These are phyloP conservation scores for Rhogogaster chlorosoma DNA, from an alignment of 2,888 invertebrate species.

Conservation along the genomic window DNA sequence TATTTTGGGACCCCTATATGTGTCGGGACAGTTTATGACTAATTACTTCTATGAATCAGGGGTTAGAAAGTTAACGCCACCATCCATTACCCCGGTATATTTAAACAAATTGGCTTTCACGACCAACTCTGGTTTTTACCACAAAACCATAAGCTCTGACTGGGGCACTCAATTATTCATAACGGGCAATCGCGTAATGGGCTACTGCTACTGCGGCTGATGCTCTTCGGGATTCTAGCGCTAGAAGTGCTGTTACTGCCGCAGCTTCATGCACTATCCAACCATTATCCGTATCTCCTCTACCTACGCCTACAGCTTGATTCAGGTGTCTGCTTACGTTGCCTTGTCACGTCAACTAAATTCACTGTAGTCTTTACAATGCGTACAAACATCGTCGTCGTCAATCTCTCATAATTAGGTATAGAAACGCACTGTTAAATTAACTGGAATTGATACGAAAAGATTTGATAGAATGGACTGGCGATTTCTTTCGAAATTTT, in stretches of 20 bases:
- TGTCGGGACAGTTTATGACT: constrained; percentile 17
- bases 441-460: not conserved
- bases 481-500: not conserved
- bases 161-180: constrained; percentile 50
- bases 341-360: not conserved
- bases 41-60: constrained; percentile 41
- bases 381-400: not conserved
- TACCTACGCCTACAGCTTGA: not conserved
- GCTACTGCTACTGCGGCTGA: constrained; percentile 26
- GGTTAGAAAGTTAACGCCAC: constrained; percentile 42
- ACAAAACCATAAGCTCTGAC: constrained; percentile 50
- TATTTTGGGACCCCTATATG: not conserved
- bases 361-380: not conserved
- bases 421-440: not conserved
- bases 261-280: constrained; percentile 7
- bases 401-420: not conserved
- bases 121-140: constrained; percentile 49
- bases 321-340: not conserved
- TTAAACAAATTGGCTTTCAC: constrained; percentile 51
- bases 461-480: not conserved
- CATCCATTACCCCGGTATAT: constrained; percentile 44
- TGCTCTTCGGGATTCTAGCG: not conserved
- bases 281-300: not conserved
- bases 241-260: constrained; percentile 28
- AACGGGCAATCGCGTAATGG: constrained; percentile 51